Evolutionary conservation across 2,113 vertebrate genomes (phyloP).

Genomic region (Notechis scutatus): DNA sequence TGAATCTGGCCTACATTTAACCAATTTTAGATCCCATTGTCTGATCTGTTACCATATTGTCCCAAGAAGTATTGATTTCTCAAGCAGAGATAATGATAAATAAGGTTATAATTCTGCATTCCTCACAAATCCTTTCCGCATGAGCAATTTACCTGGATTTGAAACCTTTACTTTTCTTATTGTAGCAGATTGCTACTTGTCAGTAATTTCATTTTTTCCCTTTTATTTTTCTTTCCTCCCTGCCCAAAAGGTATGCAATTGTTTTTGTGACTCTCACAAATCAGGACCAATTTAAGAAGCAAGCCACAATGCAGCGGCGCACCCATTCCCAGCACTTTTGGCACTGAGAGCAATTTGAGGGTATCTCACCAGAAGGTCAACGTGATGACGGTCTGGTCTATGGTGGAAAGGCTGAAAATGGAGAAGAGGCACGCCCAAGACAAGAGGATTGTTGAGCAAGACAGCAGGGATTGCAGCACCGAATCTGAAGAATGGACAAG

Average conservation of each 20-base stretch:
- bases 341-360: conserved; percentile 76
- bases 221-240: conserved; percentile 31
- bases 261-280: conserved; percentile 64
- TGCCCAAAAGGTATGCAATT: conserved; percentile 72
- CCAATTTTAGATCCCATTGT: not conserved
- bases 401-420: conserved; percentile 90
- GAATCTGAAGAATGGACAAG: conserved; percentile 89
- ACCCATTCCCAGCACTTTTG: conserved; percentile 69
- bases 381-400: conserved; percentile 91
- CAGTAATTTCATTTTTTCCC: conserved; percentile 23
- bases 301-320: conserved; percentile 60
- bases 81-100: not conserved
- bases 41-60: not conserved
- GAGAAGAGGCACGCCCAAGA: conserved; percentile 86
- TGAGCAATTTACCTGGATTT: not conserved
- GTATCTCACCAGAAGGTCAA: conserved; percentile 73
- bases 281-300: conserved; percentile 55
- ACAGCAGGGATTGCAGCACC: conserved; percentile 69
- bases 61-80: not conserved
- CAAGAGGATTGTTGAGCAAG: conserved; percentile 75
- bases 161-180: conserved; percentile 1
- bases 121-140: not conserved
- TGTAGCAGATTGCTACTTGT: conserved; percentile 7
- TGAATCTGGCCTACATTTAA: not conserved
- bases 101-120: not conserved